Percentiles rank a stretch among this genome's conserved stretches.
phyloP scores from a whole-genome alignment of 1,140 invertebrate species.

The Caerostris darwini region DNA sequence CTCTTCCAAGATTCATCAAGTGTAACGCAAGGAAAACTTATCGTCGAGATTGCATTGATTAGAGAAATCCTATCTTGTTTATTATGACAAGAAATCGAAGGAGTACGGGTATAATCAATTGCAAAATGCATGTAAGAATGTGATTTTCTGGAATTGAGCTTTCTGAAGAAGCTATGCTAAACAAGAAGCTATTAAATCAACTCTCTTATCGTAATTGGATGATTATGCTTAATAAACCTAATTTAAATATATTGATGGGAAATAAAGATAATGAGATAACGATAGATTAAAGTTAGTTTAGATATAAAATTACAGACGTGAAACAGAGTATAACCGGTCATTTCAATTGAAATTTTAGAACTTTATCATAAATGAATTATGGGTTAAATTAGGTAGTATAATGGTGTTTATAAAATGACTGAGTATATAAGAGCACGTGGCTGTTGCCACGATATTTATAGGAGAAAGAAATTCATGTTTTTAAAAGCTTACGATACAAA shows the following conservation, averaged over 20 bases:
- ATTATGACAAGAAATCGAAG: too few relatives aligned
- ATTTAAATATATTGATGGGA: not conserved
- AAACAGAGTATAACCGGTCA: not conserved
- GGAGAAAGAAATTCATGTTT: too few relatives aligned
- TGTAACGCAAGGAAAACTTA: not conserved
- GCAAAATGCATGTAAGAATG: not conserved
- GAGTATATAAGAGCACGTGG: too few relatives aligned
- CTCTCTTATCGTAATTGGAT: not conserved
- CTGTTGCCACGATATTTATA: too few relatives aligned
- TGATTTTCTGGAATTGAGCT: not conserved
- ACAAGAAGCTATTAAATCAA: too few relatives aligned
- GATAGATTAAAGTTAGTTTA: not conserved
- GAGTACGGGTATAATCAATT: not conserved
- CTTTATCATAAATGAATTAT: too few relatives aligned
- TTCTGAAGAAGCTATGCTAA: too few relatives aligned
- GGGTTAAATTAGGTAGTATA: too few relatives aligned
- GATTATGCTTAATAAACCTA: not conserved
- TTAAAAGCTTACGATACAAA: too few relatives aligned
- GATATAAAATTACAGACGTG: not conserved
- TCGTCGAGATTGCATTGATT: not conserved
- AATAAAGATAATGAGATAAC: not conserved
- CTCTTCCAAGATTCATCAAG: not conserved
- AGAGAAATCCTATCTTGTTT: too few relatives aligned
- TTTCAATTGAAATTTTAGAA: too few relatives aligned
- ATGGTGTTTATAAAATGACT: too few relatives aligned